Evolutionary conservation across 64 coral and sea anemone genomes (phyloP).

Genomic region (Pocillopora damicornis): DNA sequence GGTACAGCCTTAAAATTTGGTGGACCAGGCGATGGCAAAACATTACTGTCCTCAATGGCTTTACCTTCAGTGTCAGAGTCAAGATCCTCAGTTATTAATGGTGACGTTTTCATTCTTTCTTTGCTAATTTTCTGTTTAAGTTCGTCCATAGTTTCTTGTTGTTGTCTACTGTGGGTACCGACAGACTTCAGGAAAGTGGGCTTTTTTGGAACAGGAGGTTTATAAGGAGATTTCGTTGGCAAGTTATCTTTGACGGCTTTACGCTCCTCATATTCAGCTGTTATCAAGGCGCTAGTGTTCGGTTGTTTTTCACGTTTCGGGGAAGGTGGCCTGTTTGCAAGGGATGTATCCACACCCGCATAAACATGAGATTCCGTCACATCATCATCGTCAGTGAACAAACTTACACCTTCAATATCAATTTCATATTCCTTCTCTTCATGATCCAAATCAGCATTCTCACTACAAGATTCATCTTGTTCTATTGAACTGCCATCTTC

Average conservation of each 20-base stretch:
- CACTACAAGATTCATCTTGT: background rate
- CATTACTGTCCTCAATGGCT: background rate
- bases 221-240: constrained; percentile 17
- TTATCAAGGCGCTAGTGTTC: background rate
- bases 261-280: constrained; percentile 1
- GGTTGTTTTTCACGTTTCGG: background rate
- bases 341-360: background rate
- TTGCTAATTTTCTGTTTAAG: constrained; percentile 11
- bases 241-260: background rate
- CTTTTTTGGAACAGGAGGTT: constrained; percentile 61
- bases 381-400: background rate
- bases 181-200: constrained; percentile 26
- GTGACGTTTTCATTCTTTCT: background rate
- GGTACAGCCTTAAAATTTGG: constrained; percentile 13
- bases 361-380: background rate
- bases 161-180: background rate
- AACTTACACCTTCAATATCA: background rate
- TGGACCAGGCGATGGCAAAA: constrained; percentile 6
- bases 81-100: background rate
- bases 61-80: background rate
- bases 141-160: constrained; percentile 4
- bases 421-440: background rate
- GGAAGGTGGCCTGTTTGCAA: background rate
- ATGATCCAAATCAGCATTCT: background rate
- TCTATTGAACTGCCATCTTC: background rate